Evolutionary conservation across 2,797 vertebrate genomes (phyloP), one percentile per base, ranked within the genome.

Genomic region (Etheostoma perlongum): DNA sequence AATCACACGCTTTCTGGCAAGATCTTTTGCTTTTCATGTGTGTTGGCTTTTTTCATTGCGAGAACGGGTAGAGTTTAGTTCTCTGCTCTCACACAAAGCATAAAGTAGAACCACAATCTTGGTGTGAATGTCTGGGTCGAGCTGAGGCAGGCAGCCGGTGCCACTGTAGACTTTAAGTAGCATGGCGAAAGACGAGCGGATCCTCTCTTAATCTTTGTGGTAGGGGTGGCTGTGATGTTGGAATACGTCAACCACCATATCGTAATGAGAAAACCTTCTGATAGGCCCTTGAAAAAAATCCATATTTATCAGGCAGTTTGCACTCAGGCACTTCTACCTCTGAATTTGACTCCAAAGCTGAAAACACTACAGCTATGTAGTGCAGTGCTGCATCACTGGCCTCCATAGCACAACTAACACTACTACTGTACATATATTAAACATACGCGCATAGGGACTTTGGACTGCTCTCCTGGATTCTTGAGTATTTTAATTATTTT

Each of bases 1-100:
- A 90, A 88, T 93, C 89, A 90, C 85, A 89, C 36, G 78, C 85
- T 92, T 88, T 89, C 82, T 55, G 47, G 63, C 72, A 74, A 78
- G 81, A 88, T 80, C 66, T 88, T 83, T 81, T 70, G 69, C 79
- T 89, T 90, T 86, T 87, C 58, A 73, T 23, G 30, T 86, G 76
- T 57, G 75, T 69, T 58, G 75, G 80, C 65, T 72, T 67, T 82
- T 91, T 84, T 76, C 47, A 78, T 74, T 53, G 73, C 82, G 76
- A 81, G 88, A 89, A 81, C 44, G 62, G 75, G 69, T 74, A 77
- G 77, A 79, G 70, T 76, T 89, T 84, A 84, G 83, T 90, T 82
- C 55, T 82, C 68, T 70, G 62, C 63, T 78, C 83, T 92, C 74
- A 79, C 71, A 80, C 67, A 64, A 86, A 85, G 85, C 72, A 67